Evolutionary conservation across 2,113 vertebrate species (phyloP).

Genomic region (Orientallactaga bullata): DNA sequence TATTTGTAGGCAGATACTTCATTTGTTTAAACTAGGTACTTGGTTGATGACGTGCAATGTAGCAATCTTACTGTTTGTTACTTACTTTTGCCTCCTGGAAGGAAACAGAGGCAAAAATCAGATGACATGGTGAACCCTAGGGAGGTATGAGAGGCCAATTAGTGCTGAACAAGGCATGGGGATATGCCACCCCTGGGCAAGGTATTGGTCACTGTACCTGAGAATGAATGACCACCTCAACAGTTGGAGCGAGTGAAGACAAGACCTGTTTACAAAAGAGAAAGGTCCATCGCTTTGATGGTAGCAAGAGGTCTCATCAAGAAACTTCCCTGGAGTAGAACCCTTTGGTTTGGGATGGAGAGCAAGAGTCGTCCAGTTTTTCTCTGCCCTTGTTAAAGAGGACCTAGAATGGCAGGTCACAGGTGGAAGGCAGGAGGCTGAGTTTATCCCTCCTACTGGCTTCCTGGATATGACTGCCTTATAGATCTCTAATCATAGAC

Average conservation of each 20-base stretch:
- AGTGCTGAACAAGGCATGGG: too few species aligned
- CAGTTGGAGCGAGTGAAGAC: background rate
- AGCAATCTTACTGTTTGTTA: background rate
- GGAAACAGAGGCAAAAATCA: background rate
- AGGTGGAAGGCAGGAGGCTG: background rate
- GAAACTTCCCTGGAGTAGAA: background rate
- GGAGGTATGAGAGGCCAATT: background rate
- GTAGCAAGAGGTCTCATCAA: background rate
- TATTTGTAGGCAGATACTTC: background rate
- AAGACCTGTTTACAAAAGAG: background rate
- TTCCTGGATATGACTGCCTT: background rate
- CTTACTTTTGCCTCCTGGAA: background rate
- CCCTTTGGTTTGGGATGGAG: background rate
- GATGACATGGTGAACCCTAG: background rate
- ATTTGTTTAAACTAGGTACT: slow-evolving; percentile 12
- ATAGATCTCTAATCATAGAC: background rate
- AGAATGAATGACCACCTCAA: background rate
- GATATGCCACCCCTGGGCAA: background rate
- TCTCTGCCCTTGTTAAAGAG: background rate
- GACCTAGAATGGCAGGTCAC: too few species aligned
- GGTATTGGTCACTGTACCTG: background rate
- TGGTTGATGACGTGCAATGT: background rate
- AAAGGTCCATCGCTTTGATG: background rate
- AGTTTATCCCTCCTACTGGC: background rate
- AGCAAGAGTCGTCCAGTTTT: background rate